Conservation (phyloP, 2,797 vertebrate species). For the Chaetophractus vellerosus region DNA sequence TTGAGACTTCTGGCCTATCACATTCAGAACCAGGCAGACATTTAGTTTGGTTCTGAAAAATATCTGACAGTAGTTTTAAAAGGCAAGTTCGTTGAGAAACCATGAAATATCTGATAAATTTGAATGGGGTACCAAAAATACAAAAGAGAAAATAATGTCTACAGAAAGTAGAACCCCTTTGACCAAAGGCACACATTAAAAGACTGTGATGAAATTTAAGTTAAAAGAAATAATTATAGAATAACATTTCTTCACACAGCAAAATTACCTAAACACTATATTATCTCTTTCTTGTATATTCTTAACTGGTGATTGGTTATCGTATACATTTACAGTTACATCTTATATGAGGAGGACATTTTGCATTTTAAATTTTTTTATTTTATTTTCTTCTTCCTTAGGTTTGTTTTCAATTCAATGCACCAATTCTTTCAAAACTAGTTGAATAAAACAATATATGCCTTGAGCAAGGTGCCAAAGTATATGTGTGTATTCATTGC, state of each 20-base stretch:
- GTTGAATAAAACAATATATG: slow-evolving; percentile 60
- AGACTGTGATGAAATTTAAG: slow-evolving; percentile 26
- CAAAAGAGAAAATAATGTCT: slow-evolving; percentile 69
- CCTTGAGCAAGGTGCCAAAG: slow-evolving; percentile 59
- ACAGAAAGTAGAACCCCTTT: slow-evolving; percentile 49
- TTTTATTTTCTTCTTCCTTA: slow-evolving; percentile 34
- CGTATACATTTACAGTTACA: neutral
- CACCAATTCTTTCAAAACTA: slow-evolving; percentile 54
- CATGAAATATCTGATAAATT: slow-evolving; percentile 51
- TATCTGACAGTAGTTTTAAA: slow-evolving; percentile 19
- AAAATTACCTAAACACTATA: neutral
- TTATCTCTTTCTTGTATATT: neutral
- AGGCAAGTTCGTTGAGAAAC: slow-evolving; percentile 38
- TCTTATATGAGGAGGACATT: neutral
- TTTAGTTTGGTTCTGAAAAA: slow-evolving; percentile 74
- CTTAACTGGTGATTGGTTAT: neutral
- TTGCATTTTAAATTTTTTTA: slow-evolving; percentile 40
- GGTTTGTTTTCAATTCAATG: slow-evolving; percentile 55
- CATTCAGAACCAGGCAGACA: slow-evolving; percentile 55
- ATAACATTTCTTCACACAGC: neutral
- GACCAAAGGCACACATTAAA: slow-evolving; percentile 23
- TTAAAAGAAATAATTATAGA: slow-evolving; percentile 40
- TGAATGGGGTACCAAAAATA: slow-evolving; percentile 53
- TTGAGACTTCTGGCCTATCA: slow-evolving; percentile 29
- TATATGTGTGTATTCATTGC: slow-evolving; percentile 7